These are phyloP conservation scores for Carettochelys insculpta DNA, from an alignment of 2,113 vertebrate species.

Conservation along the genomic window DNA sequence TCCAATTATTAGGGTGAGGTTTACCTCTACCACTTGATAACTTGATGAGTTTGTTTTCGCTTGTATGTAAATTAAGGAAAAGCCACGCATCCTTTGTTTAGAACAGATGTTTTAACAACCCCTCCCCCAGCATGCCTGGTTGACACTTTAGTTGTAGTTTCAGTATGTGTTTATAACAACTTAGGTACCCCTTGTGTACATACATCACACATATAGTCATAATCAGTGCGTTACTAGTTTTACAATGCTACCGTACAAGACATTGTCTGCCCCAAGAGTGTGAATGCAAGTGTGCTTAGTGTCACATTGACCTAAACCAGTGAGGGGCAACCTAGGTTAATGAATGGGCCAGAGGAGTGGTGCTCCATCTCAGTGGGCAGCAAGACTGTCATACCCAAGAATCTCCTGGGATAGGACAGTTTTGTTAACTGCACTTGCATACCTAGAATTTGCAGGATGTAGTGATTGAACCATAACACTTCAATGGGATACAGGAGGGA, in stretches of 20 bases:
- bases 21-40: not conserved
- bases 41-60: not conserved
- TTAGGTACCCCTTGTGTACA: not conserved
- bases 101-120: not conserved
- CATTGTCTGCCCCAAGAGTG: not conserved
- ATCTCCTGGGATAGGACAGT: too few relatives aligned
- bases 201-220: not conserved
- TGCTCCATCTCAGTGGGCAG: too few relatives aligned
- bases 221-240: not conserved
- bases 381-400: too few relatives aligned
- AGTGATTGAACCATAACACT: too few relatives aligned
- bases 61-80: not conserved
- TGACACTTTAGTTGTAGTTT: not conserved
- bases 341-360: too few relatives aligned
- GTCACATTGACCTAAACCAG: not conserved
- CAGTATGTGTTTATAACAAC: not conserved
- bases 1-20: not conserved
- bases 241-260: not conserved
- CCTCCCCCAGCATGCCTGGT: too few relatives aligned
- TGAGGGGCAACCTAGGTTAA: too few relatives aligned
- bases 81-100: not conserved
- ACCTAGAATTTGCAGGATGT: too few relatives aligned
- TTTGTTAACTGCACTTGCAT: too few relatives aligned
- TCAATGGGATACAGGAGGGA: too few relatives aligned
- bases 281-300: not conserved